Base-by-base conservation (phyloP, 2,113 vertebrate species). In the Vulpes vulpes region DNA sequence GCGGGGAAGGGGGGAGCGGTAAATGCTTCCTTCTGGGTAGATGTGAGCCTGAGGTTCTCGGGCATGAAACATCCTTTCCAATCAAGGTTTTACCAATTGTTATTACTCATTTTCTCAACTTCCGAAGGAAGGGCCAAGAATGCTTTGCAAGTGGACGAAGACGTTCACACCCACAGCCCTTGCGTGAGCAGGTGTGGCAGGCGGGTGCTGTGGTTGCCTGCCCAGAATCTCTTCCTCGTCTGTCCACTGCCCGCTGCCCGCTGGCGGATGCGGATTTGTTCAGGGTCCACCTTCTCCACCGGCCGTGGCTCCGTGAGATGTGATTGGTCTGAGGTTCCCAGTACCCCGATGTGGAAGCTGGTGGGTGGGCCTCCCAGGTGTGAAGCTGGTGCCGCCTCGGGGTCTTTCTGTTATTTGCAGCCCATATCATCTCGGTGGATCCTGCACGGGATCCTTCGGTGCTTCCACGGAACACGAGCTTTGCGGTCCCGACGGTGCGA, bases 181-280 rank as follows among this genome's bases (percentile, higher is more conserved):
- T 0, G 1, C 0, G 27, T 11, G 38, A 81, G n/a, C 80, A 53
- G 49, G 25, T 3, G 1, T 25, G n/a, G 65, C 51, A 0, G 74
- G 25, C 49, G 0, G 6, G 10, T 16, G 1, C 2, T 43, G 43
- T 43, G 43, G 67, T 8, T 3, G 19, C 11, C 9, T 9, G 10
- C 38, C 30, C 19, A 7, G 6, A 0, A 5, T 3, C 71, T 5
- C 1, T 0, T 2, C 49, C 78, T 5, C 62, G 4, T 2, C 30
- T 30, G 16, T 11, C 20, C 43, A 43, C 43, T 43, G 43, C 43
- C 43, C 1, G 43, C 43, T 43, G 43, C 23, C 67, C 2, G 38
- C 16, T 1, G 14, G 19, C 0, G 0, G 60, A 12, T 53, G 38
- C 35, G 27, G 17, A 2, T 7, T 5, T 9, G 15, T 7, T 51